phyloP scores from a whole-genome alignment of 2,888 invertebrate species.

The Agriotes lineatus region DNA sequence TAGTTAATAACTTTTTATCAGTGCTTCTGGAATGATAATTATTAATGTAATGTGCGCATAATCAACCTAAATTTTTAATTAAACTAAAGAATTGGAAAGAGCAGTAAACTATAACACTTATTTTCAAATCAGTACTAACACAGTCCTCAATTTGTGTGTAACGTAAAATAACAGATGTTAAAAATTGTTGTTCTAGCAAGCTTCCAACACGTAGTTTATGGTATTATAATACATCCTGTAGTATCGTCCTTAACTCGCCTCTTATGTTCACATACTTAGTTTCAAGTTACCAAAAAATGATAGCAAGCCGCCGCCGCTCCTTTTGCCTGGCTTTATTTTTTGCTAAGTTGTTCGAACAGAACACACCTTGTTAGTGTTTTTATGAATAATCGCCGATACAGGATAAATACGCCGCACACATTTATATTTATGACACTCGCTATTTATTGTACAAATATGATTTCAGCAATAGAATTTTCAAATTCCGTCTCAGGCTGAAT shows the following conservation, averaged over 20 bases:
- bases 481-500: neutral
- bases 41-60: too few relatives aligned
- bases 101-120: too few relatives aligned
- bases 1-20: too few relatives aligned
- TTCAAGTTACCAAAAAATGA: neutral
- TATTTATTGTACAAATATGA: neutral
- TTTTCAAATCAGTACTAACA: too few relatives aligned
- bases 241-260: neutral
- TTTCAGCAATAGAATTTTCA: neutral
- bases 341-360: neutral
- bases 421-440: conserved; percentile 1
- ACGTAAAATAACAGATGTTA: too few relatives aligned
- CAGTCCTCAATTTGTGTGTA: too few relatives aligned
- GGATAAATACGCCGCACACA: conserved; percentile 5
- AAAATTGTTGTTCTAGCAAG: too few relatives aligned
- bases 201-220: too few relatives aligned
- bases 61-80: too few relatives aligned
- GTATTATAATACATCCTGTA: neutral
- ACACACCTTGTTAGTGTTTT: conserved; percentile 9
- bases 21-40: too few relatives aligned
- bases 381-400: neutral
- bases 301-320: neutral
- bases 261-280: neutral
- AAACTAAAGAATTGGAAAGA: too few relatives aligned
- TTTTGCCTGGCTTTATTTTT: neutral